Evolutionary conservation across 2,888 invertebrate species (phyloP), one percentile per base, ranked within the genome.

Genomic region (Strigamia crassipes): DNA sequence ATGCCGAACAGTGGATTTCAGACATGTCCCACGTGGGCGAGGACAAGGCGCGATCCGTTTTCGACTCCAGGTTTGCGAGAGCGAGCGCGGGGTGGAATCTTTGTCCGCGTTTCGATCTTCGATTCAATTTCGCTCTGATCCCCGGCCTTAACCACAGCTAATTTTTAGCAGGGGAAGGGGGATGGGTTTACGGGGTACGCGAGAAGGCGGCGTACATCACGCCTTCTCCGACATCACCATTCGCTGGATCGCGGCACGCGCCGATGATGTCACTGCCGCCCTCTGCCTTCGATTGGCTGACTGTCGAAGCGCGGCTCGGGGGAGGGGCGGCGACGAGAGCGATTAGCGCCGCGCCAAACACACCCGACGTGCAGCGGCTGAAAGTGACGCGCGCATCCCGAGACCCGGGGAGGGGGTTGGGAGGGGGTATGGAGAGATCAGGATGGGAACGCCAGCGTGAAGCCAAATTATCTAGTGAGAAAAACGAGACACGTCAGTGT

Each of bases 61-160:
- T 46, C 46, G 46, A n/a, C 15, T 46, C 46, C 46, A 46, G 46
- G 46, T 46, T 46, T 9, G 46, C 15, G 42, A 13, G 4, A 0
- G 46, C 6, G 46, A 46, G 46, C 46, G 46, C 46, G 46, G 46
- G 46, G 46, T 46, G 13, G 46, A 46, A 46, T 46, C 46, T 46
- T 46, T 46, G 46, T 46, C 46, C 46, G 46, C 46, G 46, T 46
- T 46, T 31, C 73, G 73, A 73, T 73, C 73, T 23, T 73, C 73
- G 23, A 73, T 73, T 31, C 23, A 73, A 73, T 73, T 73, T 73
- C 73, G 31, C 73, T 73, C 73, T 73, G 73, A 73, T 73, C 73
- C 73, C 73, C 10, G 27, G 73, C 73, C 27, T 73, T 73, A 73
- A 73, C 73, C 73, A 31, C 73, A 31, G 73, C 73, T 73, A 73